Conservation (phyloP, 2,797 vertebrate genomes). For the Hyperoplus lanceolatus region DNA sequence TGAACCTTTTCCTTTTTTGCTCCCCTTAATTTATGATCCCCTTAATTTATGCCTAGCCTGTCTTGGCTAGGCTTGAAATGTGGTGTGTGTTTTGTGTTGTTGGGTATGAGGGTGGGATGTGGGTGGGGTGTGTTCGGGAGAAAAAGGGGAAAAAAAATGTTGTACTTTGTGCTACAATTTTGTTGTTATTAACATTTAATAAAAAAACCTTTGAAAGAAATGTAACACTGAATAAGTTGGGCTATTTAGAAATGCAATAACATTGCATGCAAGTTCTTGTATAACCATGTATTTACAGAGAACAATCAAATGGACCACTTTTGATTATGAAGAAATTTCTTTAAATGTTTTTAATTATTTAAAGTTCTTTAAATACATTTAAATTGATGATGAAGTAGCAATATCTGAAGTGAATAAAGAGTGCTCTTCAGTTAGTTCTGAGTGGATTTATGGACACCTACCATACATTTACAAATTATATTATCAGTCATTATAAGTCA, state of each 20-base stretch:
- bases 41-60: not conserved
- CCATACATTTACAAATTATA: not conserved
- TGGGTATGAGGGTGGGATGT: too few relatives aligned
- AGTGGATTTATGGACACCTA: not conserved
- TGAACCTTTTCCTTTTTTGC: not conserved
- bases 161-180: too few relatives aligned
- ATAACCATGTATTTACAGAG: not conserved
- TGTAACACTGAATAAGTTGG: not conserved
- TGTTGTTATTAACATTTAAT: too few relatives aligned
- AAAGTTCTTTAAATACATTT: too few relatives aligned
- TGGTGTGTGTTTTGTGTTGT: too few relatives aligned
- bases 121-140: too few relatives aligned
- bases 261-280: not conserved
- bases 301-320: not conserved
- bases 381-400: not conserved
- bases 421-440: not conserved
- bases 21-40: not conserved
- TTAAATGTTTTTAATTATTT: too few relatives aligned
- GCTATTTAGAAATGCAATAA: not conserved
- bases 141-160: too few relatives aligned
- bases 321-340: too few relatives aligned
- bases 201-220: not conserved
- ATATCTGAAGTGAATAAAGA: not conserved
- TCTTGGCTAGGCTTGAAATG: not conserved
- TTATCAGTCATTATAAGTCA: too few relatives aligned